Evolutionary conservation across 2,797 vertebrate species (phyloP), one percentile per base, ranked within the genome.

Genomic region (Coreius guichenoti): DNA sequence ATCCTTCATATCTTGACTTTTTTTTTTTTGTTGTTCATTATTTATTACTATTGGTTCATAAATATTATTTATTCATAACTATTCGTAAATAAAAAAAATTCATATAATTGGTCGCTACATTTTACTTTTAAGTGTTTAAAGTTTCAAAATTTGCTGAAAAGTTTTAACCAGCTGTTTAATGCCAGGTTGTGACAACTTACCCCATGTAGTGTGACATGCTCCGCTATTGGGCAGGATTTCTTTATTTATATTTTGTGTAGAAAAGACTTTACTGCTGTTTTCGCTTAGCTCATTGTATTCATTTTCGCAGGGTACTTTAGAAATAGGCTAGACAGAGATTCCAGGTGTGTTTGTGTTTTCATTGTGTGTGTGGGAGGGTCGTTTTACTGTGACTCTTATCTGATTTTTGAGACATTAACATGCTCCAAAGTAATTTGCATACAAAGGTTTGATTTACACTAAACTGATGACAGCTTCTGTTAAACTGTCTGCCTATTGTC

Each of bases 361-460:
- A 70, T 68, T 47, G 51, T 11, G 85, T 76, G 43, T 77, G 33
- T 67, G 54, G 43, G 51, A 61, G 29, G 75, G 39, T 14, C 82
- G 54, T 88, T 68, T 63, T 63, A 81, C 68, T 86, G 73, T 63
- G 63, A 78, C 49, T 67, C 72, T 87, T 89, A 89, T 88, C 89
- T 77, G 85, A 81, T 85, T 63, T 81, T 12, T 73, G 36, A 79
- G 45, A 63, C 12, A 80, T 39, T 45, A 19, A 36, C 26, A 72
- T 80, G 39, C 8, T 36, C 3, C 17, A 21, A 49, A 17, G 76
- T 29, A 73, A 87, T 88, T 86, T 88, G 83, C 83, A 88, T 87
- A 88, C 67, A 87, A 56, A 58, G 75, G 36, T 74, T 56, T 68
- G 3, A 56, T 56, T 8, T 63, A 7, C 51, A 21, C 14, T 31